Percentiles rank a stretch among this genome's conserved stretches.
Conservation (phyloP, 2,113 vertebrate genomes). For the Thalassoma bifasciatum region DNA sequence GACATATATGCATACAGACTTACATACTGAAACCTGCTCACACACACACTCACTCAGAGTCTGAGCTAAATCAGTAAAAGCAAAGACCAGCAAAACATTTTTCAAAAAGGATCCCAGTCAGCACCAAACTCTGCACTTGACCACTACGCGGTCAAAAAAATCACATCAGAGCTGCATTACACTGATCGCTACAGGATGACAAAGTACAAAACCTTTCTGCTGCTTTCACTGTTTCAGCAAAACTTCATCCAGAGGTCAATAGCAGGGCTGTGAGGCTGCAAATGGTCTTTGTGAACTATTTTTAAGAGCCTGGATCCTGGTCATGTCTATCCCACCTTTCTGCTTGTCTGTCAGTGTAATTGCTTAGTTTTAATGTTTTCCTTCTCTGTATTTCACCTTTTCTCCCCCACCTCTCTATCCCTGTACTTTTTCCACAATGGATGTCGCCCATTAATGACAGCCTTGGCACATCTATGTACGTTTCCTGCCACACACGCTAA, state of each 20-base stretch:
- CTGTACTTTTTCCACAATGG: not conserved
- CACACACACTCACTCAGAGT: not conserved
- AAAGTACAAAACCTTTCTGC: conserved; percentile 1
- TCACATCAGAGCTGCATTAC: conserved; percentile 24
- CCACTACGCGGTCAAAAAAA: conserved; percentile 10
- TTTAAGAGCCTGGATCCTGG: not conserved
- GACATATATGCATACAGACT: not conserved
- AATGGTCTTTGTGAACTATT: not conserved
- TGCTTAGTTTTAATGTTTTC: not conserved
- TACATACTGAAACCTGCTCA: not conserved
- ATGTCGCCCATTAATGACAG: conserved; percentile 5
- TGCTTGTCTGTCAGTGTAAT: not conserved
- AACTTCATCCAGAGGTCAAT: not conserved
- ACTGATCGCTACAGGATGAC: conserved; percentile 3
- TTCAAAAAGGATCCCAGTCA: conserved; percentile 32
- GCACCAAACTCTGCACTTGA: conserved; percentile 30
- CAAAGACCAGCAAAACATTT: conserved; percentile 7
- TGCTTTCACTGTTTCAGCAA: conserved; percentile 10
- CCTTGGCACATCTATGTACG: not conserved
- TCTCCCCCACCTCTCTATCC: not conserved
- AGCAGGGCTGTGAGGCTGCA: not conserved
- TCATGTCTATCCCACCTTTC: not conserved
- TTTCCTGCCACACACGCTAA: not conserved
- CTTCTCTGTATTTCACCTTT: not conserved
- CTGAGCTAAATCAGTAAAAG: conserved; percentile 53